Evolutionary conservation across 2,888 invertebrate genomes (phyloP), one percentile per base, ranked within the genome.

Genomic region (Scelioninae gen. 1): DNA sequence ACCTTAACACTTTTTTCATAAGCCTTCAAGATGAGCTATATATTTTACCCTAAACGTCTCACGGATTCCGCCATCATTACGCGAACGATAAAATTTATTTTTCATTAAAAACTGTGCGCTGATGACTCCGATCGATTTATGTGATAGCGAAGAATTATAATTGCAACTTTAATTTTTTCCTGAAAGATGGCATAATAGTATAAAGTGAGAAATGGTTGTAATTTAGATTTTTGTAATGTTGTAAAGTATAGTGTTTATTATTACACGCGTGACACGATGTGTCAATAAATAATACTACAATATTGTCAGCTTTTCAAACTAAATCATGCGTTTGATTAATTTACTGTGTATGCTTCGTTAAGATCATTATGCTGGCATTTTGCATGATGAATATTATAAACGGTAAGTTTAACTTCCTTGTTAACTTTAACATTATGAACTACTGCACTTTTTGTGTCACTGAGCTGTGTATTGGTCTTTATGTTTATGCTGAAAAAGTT

Each of bases 1-100:
- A 75, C 83, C 74, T 81, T 84, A 79, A 66, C 84, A 72, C 69
- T 76, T 75, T 78, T 76, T 77, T 63, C 83, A 81, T 72, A 66
- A 75, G 78, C 75, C 71, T 51, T 78, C 75, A 75, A 78, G 76
- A 77, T 51, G 72, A 84, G 65, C 69, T 40, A 66, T 66, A 83
- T 68, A 76, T 76, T 76, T 80, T 55, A 65, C 55, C 74, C 76
- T 51, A 71, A 75, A 75, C 56, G 49, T 60, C 51, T 31, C 60
- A 31, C 62, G 16, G 68, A 77, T 80, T 80, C 16, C 45, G 31
- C 63, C 62, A 77, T 77, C 34, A 56, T 69, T 53, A 58, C 8
- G 13, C 49, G 9, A 3, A 31, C 49, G 49, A 49, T 23, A 38
- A 75, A 69, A 55, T 75, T 63, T 49, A 63, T 51, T 74, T 74